phyloP scores from a whole-genome alignment of 30 jellyfish, hydroid and myxozoan genomes.

The Aurelia sp. region DNA sequence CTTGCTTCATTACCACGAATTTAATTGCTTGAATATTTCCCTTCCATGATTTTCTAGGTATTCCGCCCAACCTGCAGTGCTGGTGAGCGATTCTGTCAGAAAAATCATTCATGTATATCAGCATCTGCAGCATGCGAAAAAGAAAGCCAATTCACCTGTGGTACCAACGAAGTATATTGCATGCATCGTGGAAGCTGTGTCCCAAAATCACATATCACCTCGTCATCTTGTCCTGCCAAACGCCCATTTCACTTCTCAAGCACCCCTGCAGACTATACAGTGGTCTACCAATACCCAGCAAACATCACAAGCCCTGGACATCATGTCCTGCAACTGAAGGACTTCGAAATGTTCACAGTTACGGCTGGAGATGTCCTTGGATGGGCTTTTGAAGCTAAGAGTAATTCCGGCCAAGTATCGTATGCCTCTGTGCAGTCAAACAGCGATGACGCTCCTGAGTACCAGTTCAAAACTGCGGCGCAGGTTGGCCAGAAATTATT shows the following conservation, averaged over 20 bases:
- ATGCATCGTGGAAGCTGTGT: conserved; percentile 79
- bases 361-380: conserved; percentile 95
- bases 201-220: conserved; percentile 23
- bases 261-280: conserved; percentile 66
- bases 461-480: conserved; percentile 45
- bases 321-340: conserved; percentile 47
- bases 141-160: conserved; percentile 47
- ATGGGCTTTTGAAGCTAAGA: conserved; percentile 57
- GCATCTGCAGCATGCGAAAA: conserved; percentile 46
- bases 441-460: conserved; percentile 72
- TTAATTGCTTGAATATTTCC: no score
- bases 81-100: conserved; percentile 73
- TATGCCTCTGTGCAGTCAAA: conserved; percentile 27
- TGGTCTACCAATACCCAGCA: conserved; percentile 56
- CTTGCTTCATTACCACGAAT: no score
- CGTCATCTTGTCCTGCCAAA: conserved; percentile 30
- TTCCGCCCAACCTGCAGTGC: conserved; percentile 81
- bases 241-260: conserved; percentile 33
- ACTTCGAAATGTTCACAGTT: conserved; percentile 49
- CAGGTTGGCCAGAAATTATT: conserved; percentile 35
- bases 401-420: conserved; percentile 64
- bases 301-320: conserved; percentile 53
- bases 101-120: conserved; percentile 61
- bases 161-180: conserved; percentile 77
- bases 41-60: conserved; percentile 39